phyloP scores from a whole-genome alignment of 2,113 vertebrate genomes.

The Cinclus mexicanus region DNA sequence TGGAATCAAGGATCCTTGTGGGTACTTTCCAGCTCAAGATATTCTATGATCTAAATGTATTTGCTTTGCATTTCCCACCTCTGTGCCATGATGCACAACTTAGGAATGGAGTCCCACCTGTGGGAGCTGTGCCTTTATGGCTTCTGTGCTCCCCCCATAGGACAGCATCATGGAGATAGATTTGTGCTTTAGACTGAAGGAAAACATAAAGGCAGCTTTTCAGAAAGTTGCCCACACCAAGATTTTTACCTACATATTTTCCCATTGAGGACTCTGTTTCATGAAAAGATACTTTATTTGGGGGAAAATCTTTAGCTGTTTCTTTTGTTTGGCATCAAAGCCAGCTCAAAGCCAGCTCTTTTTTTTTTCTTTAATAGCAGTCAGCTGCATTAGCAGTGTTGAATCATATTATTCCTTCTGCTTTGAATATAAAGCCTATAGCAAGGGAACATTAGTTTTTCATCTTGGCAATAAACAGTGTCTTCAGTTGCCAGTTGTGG shows the following conservation, averaged over 20 bases:
- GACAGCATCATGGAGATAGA: background rate
- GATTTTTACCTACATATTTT: background rate
- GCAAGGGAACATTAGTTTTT: background rate
- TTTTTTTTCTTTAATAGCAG: background rate
- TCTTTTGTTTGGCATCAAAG: constrained; percentile 42
- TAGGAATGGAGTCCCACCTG: background rate
- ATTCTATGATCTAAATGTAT: background rate
- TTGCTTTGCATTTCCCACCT: background rate
- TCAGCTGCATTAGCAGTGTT: constrained; percentile 29
- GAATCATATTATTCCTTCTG: constrained; percentile 30
- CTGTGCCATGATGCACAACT: background rate
- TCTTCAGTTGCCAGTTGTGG: constrained; percentile 19
- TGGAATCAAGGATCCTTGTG: background rate
- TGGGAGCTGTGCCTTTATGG: background rate
- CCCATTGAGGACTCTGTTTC: background rate
- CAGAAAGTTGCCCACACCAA: background rate
- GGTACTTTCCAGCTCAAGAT: background rate
- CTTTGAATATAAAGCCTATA: constrained; percentile 41
- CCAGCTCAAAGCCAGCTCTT: background rate
- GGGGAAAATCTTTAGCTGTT: background rate
- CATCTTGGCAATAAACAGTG: background rate
- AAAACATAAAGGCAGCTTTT: background rate
- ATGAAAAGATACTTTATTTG: background rate
- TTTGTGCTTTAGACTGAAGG: background rate
- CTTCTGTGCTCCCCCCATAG: rapidly evolving